Base-by-base conservation (phyloP, 2,888 invertebrate species). In the Hedya salicella region DNA sequence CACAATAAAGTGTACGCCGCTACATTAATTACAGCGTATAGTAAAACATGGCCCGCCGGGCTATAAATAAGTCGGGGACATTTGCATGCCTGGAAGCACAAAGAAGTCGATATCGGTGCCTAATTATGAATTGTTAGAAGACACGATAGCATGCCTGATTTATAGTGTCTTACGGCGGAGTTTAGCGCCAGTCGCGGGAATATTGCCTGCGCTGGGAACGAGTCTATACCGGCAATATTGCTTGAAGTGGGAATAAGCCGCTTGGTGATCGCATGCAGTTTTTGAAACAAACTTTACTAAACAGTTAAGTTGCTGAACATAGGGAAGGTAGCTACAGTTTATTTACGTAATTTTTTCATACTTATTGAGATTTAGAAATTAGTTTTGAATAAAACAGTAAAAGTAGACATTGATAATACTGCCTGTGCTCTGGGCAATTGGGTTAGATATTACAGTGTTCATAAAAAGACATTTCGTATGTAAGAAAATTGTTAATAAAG, bases 111-210 rank as follows among this genome's bases (percentile, higher is more conserved):
- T 88, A 83, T 82, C 71, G 73, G 79, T 85, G 48, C 66, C 66
- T 66, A 86, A 86, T 87, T 86, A 86, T 83, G 82, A 86, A 85
- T 83, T 82, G 82, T 81, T 80, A 75, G 77, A 74, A 80, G 78
- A 80, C 84, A 85, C 79, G 83, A 81, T 81, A 82, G 62, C 72
- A 57, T 62, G 67, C 71, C 74, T 82, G 83, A 87, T 81, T 86
- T 85, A 86, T 80, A 60, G 81, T 78, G 73, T 70, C 74, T 74
- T 81, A 80, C 75, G 79, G 73, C 71, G 56, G 71, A 70, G 70
- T 61, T 36, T 8, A 9, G 9, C 36, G 25, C 25, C 25, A 6
- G 3, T 25, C 3, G 2, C 0, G 36, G 36, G 9, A 36, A 36
- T 36, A 36, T 36, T 36, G 36, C 36, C 36, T 8, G 36, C 9